Base-by-base conservation (phyloP, 2,113 vertebrate species). In the Zingel zingel region DNA sequence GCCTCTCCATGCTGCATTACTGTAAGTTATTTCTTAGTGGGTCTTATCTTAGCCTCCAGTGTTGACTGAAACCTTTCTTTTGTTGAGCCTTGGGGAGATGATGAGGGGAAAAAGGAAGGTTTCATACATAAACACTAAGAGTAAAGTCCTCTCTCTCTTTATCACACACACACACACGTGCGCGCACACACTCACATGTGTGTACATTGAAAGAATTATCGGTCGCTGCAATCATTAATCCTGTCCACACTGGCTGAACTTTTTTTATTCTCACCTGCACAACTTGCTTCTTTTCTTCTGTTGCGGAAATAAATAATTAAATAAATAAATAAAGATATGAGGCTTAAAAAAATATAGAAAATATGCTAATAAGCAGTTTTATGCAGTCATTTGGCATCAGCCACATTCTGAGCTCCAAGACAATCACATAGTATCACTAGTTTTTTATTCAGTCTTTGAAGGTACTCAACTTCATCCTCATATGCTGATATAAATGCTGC, bases 21-120 rank as follows among this genome's bases (percentile, higher is more conserved):
- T 57, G 43, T 48, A 66, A 83, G 51, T 71, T 18, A 75, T 79
- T 71, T 67, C 56, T 56, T 47, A 23, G 39, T 51, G 6, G 13
- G 36, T 71, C 83, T 91, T 91, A 88, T 91, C 90, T 77, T 45
- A 3, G 43, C 21, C 14, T 54, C 27, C n/a, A 10, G 57, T 87
- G 75, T 74, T 81, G 79, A 77, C 53, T 25, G 74, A 79, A 45
- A 58, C 47, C 53, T 82, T 86, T 83, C 71, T 89, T 75, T 87
- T 84, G 75, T 71, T 77, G 23, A 50, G 33, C 79, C 66, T 78
- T 56, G 18, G 59, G 65, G 83, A 82, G 0, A 69, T 43, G 65
- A 74, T 78, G 66, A 78, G 9, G 63, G 74, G 68, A 67, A 86
- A 84, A 61, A 11, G 18, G 36, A 77, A 48, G 51, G 66, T 77